A percentile compares a stretch with the other conserved stretches of the same genome.
Conservation (phyloP, 2,888 invertebrate species). For the Eurois occulta region DNA sequence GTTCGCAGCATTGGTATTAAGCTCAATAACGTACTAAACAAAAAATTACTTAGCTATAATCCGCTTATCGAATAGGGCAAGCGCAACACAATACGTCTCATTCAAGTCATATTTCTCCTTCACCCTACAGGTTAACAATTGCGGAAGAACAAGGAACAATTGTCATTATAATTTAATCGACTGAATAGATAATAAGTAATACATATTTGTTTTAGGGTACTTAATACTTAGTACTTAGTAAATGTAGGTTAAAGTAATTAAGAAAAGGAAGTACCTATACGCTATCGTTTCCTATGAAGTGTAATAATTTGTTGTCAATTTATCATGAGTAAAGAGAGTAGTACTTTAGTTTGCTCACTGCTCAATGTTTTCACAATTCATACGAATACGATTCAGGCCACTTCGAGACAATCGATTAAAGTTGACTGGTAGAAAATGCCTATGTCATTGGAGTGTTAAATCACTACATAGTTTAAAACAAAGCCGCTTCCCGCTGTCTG, state of each 20-base stretch:
- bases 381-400: slow-evolving; percentile 26
- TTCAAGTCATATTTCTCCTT: slow-evolving; percentile 34
- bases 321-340: slow-evolving; percentile 26
- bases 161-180: slow-evolving; percentile 5
- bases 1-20: neutral
- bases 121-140: slow-evolving; percentile 28
- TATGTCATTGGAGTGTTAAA: no score
- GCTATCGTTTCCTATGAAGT: slow-evolving; percentile 33
- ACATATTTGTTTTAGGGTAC: slow-evolving; percentile 22
- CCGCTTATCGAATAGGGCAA: slow-evolving; percentile 14
- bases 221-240: slow-evolving; percentile 7
- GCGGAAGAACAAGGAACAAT: slow-evolving; percentile 43
- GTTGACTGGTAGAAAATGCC: no score
- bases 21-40: neutral
- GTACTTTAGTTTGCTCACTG: slow-evolving; percentile 2
- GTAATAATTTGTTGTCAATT: slow-evolving; percentile 35
- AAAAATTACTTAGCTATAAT: neutral
- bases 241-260: slow-evolving; percentile 41
- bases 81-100: slow-evolving; percentile 5
- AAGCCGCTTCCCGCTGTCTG: no score
- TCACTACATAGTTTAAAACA: no score
- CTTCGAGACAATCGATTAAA: slow-evolving; percentile 25
- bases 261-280: slow-evolving; percentile 40
- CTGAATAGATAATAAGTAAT: slow-evolving; percentile 17
- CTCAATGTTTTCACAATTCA: slow-evolving; percentile 30